Evolutionary conservation across 2,113 vertebrate genomes (phyloP), one percentile per base, ranked within the genome.

Genomic region (Rhagologus leucostigma): DNA sequence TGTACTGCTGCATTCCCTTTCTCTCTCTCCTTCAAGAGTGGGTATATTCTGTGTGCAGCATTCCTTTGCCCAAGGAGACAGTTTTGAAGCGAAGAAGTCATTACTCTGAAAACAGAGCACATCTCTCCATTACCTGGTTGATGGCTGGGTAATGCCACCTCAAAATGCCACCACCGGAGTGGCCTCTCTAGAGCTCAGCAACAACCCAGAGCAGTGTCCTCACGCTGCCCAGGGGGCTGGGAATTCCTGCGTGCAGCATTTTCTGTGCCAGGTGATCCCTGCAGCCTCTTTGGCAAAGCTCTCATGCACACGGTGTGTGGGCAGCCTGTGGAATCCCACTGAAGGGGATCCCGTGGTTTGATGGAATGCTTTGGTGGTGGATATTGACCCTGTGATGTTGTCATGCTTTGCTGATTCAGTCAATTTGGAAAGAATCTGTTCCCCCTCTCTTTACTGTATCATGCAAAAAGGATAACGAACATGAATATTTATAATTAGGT

Each of bases 301-400:
- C 42, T 10, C 7, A 0, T 2, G 0, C 29, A 2, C 21, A 19
- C 3, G 0, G 8, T 19, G 49, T n/a, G 52, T 49, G 0, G 62
- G 49, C 35, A 39, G 39, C 67, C 69, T 30, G 29, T 46, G 80
- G 26, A 41, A 32, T 27, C 16, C n/a, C 50, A 10, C 5, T 14
- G 42, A 26, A 69, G 42, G 83, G 79, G 39, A 63, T 65, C 32
- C 55, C 20, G 0, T 12, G 62, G 12, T n/a, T 57, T 57, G 19
- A 20, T 33, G 57, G 44, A 21, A 18, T 19, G 30, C 39, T 59
- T 16, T 53, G 10, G 32, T 26, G 5, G 13, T 56, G 56, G 50
- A 6, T 70, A 7, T 3, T 67, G 79, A 73, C 42, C 53, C 64
- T 47, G 65, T 16, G 69, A 32, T 63, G 35, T 0, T 56, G 55